These are phyloP conservation scores for Phengaris alcon DNA, from an alignment of 2,888 invertebrate genomes.

Conservation along the genomic window DNA sequence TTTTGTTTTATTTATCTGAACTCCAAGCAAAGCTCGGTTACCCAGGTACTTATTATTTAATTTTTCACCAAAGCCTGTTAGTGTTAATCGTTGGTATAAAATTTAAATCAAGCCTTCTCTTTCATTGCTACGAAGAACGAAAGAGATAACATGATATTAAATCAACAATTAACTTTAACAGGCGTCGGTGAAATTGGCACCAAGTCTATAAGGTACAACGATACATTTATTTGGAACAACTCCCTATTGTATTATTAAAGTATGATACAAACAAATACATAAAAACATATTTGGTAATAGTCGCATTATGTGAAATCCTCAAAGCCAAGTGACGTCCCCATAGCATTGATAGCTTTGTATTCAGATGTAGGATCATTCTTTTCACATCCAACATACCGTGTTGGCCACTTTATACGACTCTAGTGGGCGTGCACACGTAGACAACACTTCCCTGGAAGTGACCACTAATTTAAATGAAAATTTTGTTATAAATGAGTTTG, in stretches of 20 bases:
- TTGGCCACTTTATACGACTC: conserved; percentile 65
- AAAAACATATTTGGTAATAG: conserved; percentile 21
- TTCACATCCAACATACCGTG: conserved; percentile 58
- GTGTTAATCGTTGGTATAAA: too few species aligned
- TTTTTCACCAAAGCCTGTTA: too few species aligned
- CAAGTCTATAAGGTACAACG: too few species aligned
- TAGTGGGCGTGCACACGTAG: conserved; percentile 41
- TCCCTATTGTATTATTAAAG: not conserved
- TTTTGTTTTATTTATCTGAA: too few species aligned
- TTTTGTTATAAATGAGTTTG: not conserved
- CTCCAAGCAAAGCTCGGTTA: too few species aligned
- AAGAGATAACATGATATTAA: too few species aligned
- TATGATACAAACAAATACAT: not conserved
- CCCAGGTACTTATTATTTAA: too few species aligned
- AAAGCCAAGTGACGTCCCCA: conserved; percentile 53
- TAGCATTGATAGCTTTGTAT: conserved; percentile 49
- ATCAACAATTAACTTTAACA: too few species aligned
- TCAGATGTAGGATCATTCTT: conserved; percentile 48
- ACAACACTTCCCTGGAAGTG: conserved; percentile 33
- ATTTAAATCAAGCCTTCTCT: too few species aligned
- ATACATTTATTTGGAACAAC: not conserved
- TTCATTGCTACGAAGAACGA: too few species aligned
- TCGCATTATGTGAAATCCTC: conserved; percentile 32
- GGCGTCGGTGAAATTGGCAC: too few species aligned
- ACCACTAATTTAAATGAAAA: not conserved